Evolutionary conservation across 2,113 vertebrate genomes (phyloP), one percentile per base, ranked within the genome.

Genomic region (Aix galericulata): DNA sequence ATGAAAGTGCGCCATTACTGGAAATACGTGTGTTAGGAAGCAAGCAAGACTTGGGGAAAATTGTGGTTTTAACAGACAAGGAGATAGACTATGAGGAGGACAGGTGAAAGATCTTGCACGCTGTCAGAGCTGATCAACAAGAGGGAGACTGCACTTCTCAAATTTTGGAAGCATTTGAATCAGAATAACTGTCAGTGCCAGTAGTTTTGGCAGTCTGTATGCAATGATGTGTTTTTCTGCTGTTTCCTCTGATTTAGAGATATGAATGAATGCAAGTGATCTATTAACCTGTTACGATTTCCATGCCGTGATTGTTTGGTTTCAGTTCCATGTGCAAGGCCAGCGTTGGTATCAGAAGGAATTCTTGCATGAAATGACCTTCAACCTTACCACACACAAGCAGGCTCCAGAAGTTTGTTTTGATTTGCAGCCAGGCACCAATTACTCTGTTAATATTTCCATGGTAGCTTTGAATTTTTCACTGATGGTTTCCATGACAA

Each of bases 401-500:
- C 94, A 96, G 32, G 69, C 87, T 89, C 98, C 98, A 38, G 94
- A 98, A 69, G 38, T 99, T 58, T 99, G 99, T 94, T 97, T 99
- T 85, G 97, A 98, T 86, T 97, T 99, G 91, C 97, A 96, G 27
- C 98, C 98, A 6, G 98, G 98, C 69, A 99, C 98, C 91, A 99
- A 99, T 97, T 99, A 99, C 95, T 99, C 97, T 58, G 93, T 99
- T 95, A 98, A 98, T 56, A 86, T 99, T 79, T 98, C 96, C 50
- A 98, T 98, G 64, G 25, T 96, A 75, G 98, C 97, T 36, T 88
- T 97, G 63, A 94, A 96, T 84, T 96, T 96, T 91, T 97, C 94
- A n/a, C 55, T 92, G 38, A 93, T 73, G 8, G 25, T 98, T 96
- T 97, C 95, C 73, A 92, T 98, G 32, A 98, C 97, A 94, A 99